Percentiles rank a stretch among this genome's conserved stretches.
Evolutionary conservation across 1,140 invertebrate genomes (phyloP).

Genomic region (Pygmarrhopalites habei): DNA sequence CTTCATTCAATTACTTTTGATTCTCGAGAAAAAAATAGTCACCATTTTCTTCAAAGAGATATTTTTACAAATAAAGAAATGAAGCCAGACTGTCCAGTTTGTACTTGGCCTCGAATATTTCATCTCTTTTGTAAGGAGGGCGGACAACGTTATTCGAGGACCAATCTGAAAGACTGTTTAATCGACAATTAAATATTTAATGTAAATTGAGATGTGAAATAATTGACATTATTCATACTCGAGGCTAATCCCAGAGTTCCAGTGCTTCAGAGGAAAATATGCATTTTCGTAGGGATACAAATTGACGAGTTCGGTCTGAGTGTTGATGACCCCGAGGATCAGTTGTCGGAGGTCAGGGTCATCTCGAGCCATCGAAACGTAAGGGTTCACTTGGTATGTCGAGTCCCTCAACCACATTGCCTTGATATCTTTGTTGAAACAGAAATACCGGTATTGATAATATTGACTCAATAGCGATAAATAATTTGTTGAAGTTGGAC

Average conservation of each 20-base stretch:
- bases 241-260: conserved; percentile 24
- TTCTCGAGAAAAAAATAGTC: conserved; percentile 22
- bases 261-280: conserved; percentile 31
- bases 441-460: not conserved
- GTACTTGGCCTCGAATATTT: conserved; percentile 37
- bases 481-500: too few species aligned
- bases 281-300: conserved; percentile 32
- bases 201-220: too few species aligned
- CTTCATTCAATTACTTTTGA: conserved; percentile 8
- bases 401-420: conserved; percentile 36
- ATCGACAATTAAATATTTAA: too few species aligned
- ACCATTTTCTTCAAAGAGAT: conserved; percentile 27
- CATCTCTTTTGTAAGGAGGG: conserved; percentile 18
- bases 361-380: conserved; percentile 24
- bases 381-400: conserved; percentile 37
- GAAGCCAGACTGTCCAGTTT: conserved; percentile 37
- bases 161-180: conserved; percentile 1
- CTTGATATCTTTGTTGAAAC: conserved; percentile 33
- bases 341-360: conserved; percentile 22
- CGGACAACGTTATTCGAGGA: conserved; percentile 8
- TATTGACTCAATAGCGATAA: not conserved
- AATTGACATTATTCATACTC: too few species aligned
- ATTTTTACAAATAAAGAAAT: conserved; percentile 31
- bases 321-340: conserved; percentile 36
- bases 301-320: conserved; percentile 33